Evolutionary conservation across 2,888 invertebrate genomes (phyloP).

Genomic region (Agonum fuliginosum): DNA sequence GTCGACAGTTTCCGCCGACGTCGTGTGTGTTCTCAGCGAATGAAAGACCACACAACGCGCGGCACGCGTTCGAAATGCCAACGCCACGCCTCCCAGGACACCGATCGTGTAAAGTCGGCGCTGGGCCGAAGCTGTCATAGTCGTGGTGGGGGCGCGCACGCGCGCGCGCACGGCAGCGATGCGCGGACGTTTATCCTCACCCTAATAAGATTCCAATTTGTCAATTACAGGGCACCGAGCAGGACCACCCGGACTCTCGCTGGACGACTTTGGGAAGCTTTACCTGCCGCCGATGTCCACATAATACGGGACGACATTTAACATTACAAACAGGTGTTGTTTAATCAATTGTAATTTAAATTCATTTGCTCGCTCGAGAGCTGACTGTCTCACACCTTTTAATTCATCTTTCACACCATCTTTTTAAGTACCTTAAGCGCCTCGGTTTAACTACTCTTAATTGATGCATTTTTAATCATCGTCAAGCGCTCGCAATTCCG

Average conservation of each 20-base stretch:
- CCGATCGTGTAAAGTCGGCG: slow-evolving; percentile 61
- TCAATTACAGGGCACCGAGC: slow-evolving; percentile 79
- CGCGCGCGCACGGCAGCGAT: slow-evolving; percentile 67
- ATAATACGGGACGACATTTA: slow-evolving; percentile 56
- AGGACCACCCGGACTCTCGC: slow-evolving; percentile 66
- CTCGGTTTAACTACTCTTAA: slow-evolving; percentile 2
- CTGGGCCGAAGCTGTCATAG: slow-evolving; percentile 73
- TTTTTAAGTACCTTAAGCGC: not conserved
- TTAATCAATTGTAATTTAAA: slow-evolving; percentile 58
- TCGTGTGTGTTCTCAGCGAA: slow-evolving; percentile 66
- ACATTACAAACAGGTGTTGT: slow-evolving; percentile 58
- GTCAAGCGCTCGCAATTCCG: not conserved
- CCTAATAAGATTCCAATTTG: slow-evolving; percentile 83
- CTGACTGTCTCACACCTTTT: slow-evolving; percentile 41
- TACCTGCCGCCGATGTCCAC: slow-evolving; percentile 54
- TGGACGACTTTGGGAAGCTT: slow-evolving; percentile 59
- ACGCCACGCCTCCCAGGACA: slow-evolving; percentile 65
- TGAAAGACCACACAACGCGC: slow-evolving; percentile 82
- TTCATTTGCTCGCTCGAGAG: slow-evolving; percentile 47
- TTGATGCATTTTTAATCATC: slow-evolving; percentile 19
- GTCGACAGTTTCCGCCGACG: slow-evolving; percentile 53
- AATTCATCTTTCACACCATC: not conserved
- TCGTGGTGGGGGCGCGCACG: slow-evolving; percentile 77
- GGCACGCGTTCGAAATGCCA: slow-evolving; percentile 77
- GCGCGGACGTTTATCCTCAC: slow-evolving; percentile 76